Evolutionary conservation across 2,888 invertebrate species (phyloP), one percentile per base, ranked within the genome.

Genomic region (Trachelus troglodyta): DNA sequence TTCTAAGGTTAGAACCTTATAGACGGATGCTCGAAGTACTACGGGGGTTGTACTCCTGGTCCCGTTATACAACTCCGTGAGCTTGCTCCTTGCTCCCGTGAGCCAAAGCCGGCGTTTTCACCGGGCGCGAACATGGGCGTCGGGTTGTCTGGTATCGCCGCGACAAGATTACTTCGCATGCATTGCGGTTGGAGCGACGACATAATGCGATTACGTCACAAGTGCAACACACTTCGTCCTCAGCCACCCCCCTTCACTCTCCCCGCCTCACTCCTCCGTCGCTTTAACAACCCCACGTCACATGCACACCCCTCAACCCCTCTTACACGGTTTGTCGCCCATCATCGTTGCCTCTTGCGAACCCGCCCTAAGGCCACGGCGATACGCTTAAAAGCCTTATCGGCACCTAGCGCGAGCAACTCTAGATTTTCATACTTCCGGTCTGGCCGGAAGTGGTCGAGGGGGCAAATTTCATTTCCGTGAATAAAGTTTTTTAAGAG

Each of bases 101-200:
- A 56, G 9, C 9, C 2, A 56, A 23, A 56, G 23, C 9, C 56
- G 56, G 15, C 56, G 56, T 56, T 56, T 23, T 23, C 23, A 56
- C 9, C 9, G 30, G 31, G 69, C 69, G 69, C 4, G 11, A 56
- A 40, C 77, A 78, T 76, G 80, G 80, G 78, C 82, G 84, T 83
- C 84, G 82, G 81, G 77, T 82, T 82, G 84, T 85, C 85, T 85
- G 81, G 73, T 84, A 76, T 77, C 79, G 77, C 77, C 81, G 75
- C 80, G 81, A 81, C 79, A 79, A 83, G 82, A 86, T 86, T 86
- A 86, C 83, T 86, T 85, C 81, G 83, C 83, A 84, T 87, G 83
- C 84, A 85, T 85, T 84, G 85, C 86, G 79, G 81, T 82, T 78
- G 80, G 77, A 81, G 23, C 56, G 56, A 79, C 82, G 80, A 79